Evolutionary conservation across 2,888 invertebrate species (phyloP).

Genomic region (Drymonia ruficornis): DNA sequence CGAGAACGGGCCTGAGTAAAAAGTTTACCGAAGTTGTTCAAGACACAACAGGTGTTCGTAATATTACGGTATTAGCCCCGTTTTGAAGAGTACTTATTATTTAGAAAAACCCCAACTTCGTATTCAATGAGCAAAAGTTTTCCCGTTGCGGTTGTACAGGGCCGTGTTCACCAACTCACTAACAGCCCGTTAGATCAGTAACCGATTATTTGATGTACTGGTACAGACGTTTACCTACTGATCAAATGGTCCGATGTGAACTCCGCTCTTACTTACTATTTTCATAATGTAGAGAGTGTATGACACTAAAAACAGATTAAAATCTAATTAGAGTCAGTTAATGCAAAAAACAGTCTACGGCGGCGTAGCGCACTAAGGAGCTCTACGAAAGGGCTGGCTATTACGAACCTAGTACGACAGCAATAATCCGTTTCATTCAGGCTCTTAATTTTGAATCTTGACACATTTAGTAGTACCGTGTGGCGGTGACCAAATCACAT

Average conservation of each 20-base stretch:
- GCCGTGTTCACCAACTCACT: no score
- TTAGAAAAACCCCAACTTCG: slow-evolving; percentile 44
- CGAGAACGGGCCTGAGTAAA: slow-evolving; percentile 67
- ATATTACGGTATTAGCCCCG: slow-evolving; percentile 65
- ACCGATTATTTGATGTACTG: no score
- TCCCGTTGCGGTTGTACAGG: slow-evolving; percentile 28
- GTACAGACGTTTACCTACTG: no score
- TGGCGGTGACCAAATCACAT: no score
- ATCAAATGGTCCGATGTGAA: no score
- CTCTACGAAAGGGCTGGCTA: slow-evolving; percentile 51
- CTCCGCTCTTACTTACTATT: no score
- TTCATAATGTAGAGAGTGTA: no score
- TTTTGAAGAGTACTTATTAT: slow-evolving; percentile 40
- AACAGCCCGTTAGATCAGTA: no score
- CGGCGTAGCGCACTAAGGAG: slow-evolving; percentile 40
- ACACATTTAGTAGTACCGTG: no score
- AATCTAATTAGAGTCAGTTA: slow-evolving; percentile 21
- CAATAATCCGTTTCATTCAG: no score
- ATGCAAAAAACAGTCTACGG: slow-evolving; percentile 31
- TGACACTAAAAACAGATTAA: neutral
- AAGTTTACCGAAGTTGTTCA: slow-evolving; percentile 72
- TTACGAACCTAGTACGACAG: no score
- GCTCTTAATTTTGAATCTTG: no score
- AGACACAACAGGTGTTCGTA: slow-evolving; percentile 79
- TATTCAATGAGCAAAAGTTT: slow-evolving; percentile 47